Conservation (phyloP, 2,888 invertebrate species). For the Hesperia comma region DNA sequence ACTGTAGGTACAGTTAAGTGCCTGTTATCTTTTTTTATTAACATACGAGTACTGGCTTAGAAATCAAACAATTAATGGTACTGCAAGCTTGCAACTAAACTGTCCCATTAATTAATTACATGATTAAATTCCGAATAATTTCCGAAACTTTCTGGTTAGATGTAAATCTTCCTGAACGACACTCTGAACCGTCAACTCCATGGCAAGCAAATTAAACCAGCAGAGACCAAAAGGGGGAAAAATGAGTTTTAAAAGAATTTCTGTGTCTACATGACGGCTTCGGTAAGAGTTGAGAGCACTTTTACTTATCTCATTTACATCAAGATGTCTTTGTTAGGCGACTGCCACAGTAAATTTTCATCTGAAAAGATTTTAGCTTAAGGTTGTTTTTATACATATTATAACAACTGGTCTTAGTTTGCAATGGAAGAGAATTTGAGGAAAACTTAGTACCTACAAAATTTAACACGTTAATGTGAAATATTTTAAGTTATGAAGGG, state of each 20-base stretch:
- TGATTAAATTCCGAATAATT: no score
- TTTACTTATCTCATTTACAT: conserved; percentile 14
- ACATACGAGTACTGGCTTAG: no score
- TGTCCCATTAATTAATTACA: no score
- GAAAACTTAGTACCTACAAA: no score
- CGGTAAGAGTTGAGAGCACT: conserved; percentile 10
- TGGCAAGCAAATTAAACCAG: conserved; percentile 16
- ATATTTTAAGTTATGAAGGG: no score
- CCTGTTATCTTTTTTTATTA: no score
- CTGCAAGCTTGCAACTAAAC: no score
- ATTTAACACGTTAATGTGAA: no score
- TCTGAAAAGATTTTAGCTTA: not conserved
- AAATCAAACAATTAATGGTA: no score
- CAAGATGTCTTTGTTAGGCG: conserved; percentile 21
- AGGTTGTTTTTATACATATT: not conserved
- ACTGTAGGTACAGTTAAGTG: no score
- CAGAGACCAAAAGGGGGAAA: not conserved
- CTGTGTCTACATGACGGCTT: conserved; percentile 4
- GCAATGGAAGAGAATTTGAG: no score
- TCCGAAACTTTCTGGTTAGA: not conserved
- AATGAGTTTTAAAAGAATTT: conserved; percentile 20
- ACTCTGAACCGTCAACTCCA: not conserved
- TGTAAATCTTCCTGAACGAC: not conserved
- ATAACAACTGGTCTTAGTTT: no score
- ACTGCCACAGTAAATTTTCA: conserved; percentile 1